Conservation (phyloP, 2,113 vertebrate genomes). For the Calypte anna region DNA sequence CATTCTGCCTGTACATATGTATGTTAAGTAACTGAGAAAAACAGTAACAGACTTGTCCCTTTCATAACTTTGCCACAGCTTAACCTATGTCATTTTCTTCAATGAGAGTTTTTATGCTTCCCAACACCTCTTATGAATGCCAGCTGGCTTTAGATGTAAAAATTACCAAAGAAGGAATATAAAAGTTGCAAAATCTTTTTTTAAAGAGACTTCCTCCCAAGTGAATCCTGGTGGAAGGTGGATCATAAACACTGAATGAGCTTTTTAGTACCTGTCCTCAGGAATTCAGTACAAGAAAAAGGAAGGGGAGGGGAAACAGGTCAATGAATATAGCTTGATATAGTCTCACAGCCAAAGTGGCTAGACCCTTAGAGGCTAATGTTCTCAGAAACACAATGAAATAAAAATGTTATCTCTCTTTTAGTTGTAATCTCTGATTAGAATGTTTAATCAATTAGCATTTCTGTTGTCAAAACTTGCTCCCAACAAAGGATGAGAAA, state of each 20-base stretch:
- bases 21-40: neutral
- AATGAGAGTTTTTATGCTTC: neutral
- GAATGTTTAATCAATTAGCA: conserved; percentile 84
- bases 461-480: conserved; percentile 82
- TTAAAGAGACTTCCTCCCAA: neutral
- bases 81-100: neutral
- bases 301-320: neutral
- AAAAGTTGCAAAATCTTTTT: conserved; percentile 23
- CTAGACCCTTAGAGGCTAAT: conserved; percentile 19
- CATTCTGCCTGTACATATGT: neutral
- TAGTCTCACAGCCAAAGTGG: neutral
- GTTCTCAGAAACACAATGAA: conserved; percentile 17
- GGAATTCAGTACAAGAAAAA: neutral
- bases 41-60: neutral
- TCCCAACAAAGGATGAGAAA: conserved; percentile 72
- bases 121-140: neutral
- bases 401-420: conserved; percentile 59
- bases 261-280: neutral
- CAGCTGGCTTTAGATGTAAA: conserved; percentile 6
- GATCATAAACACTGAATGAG: neutral
- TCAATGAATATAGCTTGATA: neutral
- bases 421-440: conserved; percentile 76
- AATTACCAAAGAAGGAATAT: neutral
- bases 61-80: neutral
- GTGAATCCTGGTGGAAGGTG: neutral